Conservation (phyloP, 2,797 vertebrate species). For the Megalops cyprinoides region DNA sequence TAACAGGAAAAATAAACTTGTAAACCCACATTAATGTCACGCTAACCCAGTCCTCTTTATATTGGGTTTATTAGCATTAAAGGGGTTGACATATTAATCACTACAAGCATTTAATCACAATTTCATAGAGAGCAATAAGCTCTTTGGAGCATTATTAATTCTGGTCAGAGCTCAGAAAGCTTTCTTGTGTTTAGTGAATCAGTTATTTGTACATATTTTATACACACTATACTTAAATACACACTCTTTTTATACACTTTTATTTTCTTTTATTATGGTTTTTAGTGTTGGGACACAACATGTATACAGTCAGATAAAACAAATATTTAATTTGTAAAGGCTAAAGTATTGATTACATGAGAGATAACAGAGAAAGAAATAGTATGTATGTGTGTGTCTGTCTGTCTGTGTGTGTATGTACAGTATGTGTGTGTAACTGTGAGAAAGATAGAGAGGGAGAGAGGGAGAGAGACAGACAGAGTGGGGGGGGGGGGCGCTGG, state of each 20-base stretch:
- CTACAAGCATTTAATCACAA: constrained; percentile 26
- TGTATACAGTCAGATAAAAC: too few species aligned
- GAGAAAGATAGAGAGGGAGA: background rate
- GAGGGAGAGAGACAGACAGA: background rate
- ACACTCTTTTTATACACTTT: too few species aligned
- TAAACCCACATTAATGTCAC: background rate
- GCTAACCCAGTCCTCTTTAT: background rate
- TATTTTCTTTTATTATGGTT: too few species aligned
- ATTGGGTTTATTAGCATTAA: constrained; percentile 26
- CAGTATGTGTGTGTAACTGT: background rate
- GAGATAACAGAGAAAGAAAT: too few species aligned
- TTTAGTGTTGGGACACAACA: too few species aligned
- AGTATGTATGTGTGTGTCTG: too few species aligned
- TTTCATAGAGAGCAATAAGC: constrained; percentile 27
- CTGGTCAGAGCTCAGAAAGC: background rate
- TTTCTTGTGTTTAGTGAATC: constrained; percentile 16
- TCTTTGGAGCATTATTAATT: constrained; percentile 20
- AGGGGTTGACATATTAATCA: constrained; percentile 27
- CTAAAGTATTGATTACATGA: too few species aligned
- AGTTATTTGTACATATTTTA: constrained; percentile 19
- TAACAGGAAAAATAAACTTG: constrained; percentile 9
- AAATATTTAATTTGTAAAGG: too few species aligned
- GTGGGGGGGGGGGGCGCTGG: background rate
- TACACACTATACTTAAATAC: background rate
- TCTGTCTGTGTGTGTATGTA: background rate